Base-by-base conservation (phyloP, 2,113 vertebrate genomes). In the Microtus montanus region DNA sequence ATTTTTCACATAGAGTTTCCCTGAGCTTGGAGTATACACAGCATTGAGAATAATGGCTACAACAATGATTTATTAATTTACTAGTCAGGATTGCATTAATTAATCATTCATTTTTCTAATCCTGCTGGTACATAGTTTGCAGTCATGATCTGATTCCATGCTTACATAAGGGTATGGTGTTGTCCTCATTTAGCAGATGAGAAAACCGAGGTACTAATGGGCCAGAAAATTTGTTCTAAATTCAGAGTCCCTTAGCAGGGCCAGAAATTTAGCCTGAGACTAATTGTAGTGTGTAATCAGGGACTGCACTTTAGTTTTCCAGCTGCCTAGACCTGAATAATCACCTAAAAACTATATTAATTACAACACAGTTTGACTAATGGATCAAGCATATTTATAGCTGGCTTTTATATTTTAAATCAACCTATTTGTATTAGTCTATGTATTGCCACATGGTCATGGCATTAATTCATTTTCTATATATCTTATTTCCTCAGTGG, bases 41-140 rank as follows among this genome's bases (percentile, higher is more conserved):
- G 6, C 8, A 80, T 73, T 64, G 52, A 41, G 12, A 90, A 80
- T 75, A 77, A 88, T 90, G 17, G 10, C 13, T 26, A 15, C 52
- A 38, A 74, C 28, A 41, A 44, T n/a, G 41, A n/a, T 33, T 44
- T 68, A 63, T 30, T 54, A 28, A 83, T 64, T 94, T 77, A 74
- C 1, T n/a, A 41, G 38, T 87, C 52, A 74, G 22, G 64, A 33
- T 89, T 87, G 22, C 3, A 87, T 44, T 89, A 80, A 89, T 19
- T 79, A 80, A 47, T 86, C 44, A 84, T 44, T 70, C 68, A 75
- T 78, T 93, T 91, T 35, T 87, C 30, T 78, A 83, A 92, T 44
- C n/a, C 44, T 80, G 35, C 17, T 44, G 22, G 30, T 61, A 80
- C 1, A 28, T 33, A 19, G 14, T 49, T 89, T 47, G 22, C 3